Evolutionary conservation across 1,140 invertebrate species (phyloP).

Genomic region (Archegozetes longisetosus): DNA sequence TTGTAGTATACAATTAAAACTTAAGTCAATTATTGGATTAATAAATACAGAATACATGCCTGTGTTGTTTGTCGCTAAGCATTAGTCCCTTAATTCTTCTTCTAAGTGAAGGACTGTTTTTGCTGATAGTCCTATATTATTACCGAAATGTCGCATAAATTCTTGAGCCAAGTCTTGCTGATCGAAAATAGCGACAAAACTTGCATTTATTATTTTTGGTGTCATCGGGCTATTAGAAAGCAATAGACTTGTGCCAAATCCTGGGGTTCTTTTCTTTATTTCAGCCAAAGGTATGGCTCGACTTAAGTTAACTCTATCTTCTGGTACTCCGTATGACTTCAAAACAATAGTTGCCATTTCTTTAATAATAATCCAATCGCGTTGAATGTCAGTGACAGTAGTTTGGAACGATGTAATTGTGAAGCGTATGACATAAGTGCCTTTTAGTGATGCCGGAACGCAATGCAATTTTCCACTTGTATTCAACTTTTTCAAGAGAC

Average conservation of each 20-base stretch:
- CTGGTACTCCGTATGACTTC: constrained; percentile 14
- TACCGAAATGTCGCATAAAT: constrained; percentile 49
- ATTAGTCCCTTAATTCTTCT: constrained; percentile 66
- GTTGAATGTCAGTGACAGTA: constrained; percentile 63
- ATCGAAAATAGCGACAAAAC: constrained; percentile 87
- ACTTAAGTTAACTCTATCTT: background rate
- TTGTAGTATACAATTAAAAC: background rate
- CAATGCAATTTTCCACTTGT: constrained; percentile 91
- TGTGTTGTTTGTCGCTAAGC: constrained; percentile 69
- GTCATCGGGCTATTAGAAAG: constrained; percentile 84
- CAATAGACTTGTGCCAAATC: constrained; percentile 82
- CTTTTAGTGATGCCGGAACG: constrained; percentile 67
- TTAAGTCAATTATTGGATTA: background rate
- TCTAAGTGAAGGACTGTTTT: constrained; percentile 43
- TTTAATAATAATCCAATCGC: constrained; percentile 78
- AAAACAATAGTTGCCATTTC: constrained; percentile 52
- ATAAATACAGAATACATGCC: constrained; percentile 1
- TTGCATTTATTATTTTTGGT: constrained; percentile 90
- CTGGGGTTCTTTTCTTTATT: constrained; percentile 49
- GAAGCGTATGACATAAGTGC: constrained; percentile 79
- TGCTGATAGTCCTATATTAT: constrained; percentile 39
- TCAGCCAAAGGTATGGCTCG: constrained; percentile 36
- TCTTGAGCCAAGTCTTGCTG: constrained; percentile 62
- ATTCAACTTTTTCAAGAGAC: constrained; percentile 81
- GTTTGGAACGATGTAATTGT: constrained; percentile 77